These are phyloP conservation scores for Pachypsylla venusta DNA, from an alignment of 1,140 invertebrate genomes.

Conservation along the genomic window DNA sequence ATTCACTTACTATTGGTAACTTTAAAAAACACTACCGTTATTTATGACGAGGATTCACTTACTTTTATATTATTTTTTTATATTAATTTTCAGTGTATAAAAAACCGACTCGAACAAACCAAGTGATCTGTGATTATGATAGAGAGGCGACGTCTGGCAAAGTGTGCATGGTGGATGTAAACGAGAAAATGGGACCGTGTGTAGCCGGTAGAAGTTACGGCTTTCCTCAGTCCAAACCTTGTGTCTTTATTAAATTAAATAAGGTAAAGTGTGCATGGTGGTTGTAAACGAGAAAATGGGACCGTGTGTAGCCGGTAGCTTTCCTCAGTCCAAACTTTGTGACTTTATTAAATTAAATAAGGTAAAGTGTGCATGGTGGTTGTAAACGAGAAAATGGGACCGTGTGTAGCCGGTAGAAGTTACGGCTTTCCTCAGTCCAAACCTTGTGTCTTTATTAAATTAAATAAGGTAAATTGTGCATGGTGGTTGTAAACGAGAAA, in stretches of 20 bases:
- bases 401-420: constrained; percentile 42
- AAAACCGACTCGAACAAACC: constrained; percentile 38
- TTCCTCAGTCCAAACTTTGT: constrained; percentile 53
- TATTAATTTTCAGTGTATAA: constrained; percentile 38
- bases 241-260: constrained; percentile 77
- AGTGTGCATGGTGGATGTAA: constrained; percentile 52
- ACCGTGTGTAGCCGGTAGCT: constrained; percentile 47
- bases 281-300: constrained; percentile 41
- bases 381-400: constrained; percentile 38
- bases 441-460: constrained; percentile 72
- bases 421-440: constrained; percentile 56
- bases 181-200: constrained; percentile 45
- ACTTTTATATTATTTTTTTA: not conserved
- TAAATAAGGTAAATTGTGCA: constrained; percentile 70
- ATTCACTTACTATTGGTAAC: no score
- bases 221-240: constrained; percentile 53
- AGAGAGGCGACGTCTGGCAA: constrained; percentile 39
- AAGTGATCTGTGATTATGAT: constrained; percentile 47
- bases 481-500: constrained; percentile 40
- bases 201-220: constrained; percentile 46
- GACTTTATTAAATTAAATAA: constrained; percentile 77
- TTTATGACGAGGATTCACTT: not conserved
- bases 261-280: constrained; percentile 60
- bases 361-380: constrained; percentile 56
- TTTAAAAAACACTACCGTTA: no score